phyloP scores from a whole-genome alignment of 2,797 vertebrate species.

The Cyclura pinguis region DNA sequence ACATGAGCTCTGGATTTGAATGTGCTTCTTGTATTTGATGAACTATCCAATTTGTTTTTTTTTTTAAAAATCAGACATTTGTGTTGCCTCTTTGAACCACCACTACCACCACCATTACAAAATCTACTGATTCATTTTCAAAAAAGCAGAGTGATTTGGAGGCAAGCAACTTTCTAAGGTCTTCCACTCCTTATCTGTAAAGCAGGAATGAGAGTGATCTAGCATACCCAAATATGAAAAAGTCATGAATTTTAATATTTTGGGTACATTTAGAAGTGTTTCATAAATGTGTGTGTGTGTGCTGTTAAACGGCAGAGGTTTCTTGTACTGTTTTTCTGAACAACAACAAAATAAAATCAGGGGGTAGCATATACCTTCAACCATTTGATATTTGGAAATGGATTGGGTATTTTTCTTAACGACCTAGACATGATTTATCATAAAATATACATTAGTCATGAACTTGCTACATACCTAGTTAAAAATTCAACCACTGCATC shows the following conservation, averaged over 20 bases:
- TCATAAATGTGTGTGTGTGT: not conserved
- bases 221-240: not conserved
- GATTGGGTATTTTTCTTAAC: not conserved
- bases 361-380: not conserved
- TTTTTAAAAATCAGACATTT: not conserved
- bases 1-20: not conserved
- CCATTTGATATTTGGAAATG: not conserved
- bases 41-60: not conserved
- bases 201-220: not conserved
- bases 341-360: not conserved
- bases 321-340: not conserved
- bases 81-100: not conserved
- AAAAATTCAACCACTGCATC: conserved; percentile 98
- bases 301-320: not conserved
- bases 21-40: not conserved
- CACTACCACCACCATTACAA: not conserved
- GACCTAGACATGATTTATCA: not conserved
- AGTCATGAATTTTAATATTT: not conserved
- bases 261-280: not conserved
- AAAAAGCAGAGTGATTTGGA: not conserved
- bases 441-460: not conserved
- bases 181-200: not conserved
- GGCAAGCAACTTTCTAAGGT: not conserved
- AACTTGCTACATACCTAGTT: conserved; percentile 88
- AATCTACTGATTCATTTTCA: not conserved